A percentile compares a stretch with the other conserved stretches of the same genome.
phyloP scores from a whole-genome alignment of 2,888 invertebrate species.

The Agrochola lychnidis region DNA sequence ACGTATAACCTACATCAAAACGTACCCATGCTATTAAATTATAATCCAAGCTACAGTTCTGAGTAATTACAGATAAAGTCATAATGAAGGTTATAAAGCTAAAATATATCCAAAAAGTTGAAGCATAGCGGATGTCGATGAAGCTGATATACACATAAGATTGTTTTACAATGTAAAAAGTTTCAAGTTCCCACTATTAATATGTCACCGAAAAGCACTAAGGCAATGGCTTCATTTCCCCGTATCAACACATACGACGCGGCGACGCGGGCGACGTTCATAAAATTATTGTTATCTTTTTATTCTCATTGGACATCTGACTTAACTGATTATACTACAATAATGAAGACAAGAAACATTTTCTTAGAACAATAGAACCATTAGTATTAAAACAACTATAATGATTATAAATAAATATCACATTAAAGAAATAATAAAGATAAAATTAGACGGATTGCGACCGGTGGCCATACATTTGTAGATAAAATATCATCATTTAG shows the following conservation, averaged over 20 bases:
- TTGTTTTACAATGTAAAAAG: neutral
- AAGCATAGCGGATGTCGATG: neutral
- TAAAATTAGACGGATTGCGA: slow-evolving; percentile 37
- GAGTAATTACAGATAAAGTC: slow-evolving; percentile 12
- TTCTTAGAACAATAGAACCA: slow-evolving; percentile 50
- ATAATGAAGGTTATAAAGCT: neutral
- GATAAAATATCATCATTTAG: slow-evolving; percentile 29
- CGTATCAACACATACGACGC: neutral
- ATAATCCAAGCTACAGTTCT: neutral
- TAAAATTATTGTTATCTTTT: slow-evolving; percentile 6
- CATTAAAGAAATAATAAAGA: slow-evolving; percentile 37
- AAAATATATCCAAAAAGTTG: neutral
- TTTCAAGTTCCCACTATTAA: neutral
- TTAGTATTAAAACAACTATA: slow-evolving; percentile 39
- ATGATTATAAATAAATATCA: slow-evolving; percentile 52
- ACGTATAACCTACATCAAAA: neutral
- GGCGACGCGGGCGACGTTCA: neutral
- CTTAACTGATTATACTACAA: slow-evolving; percentile 13
- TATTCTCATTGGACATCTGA: slow-evolving; percentile 10
- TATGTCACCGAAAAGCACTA: neutral
- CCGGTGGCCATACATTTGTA: slow-evolving; percentile 14
- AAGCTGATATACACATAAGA: neutral
- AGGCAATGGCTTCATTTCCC: neutral
- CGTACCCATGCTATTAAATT: slow-evolving; percentile 24
- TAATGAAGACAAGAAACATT: slow-evolving; percentile 25